phyloP scores from a whole-genome alignment of 1,140 invertebrate species.

The Drosophila lacteicornis region DNA sequence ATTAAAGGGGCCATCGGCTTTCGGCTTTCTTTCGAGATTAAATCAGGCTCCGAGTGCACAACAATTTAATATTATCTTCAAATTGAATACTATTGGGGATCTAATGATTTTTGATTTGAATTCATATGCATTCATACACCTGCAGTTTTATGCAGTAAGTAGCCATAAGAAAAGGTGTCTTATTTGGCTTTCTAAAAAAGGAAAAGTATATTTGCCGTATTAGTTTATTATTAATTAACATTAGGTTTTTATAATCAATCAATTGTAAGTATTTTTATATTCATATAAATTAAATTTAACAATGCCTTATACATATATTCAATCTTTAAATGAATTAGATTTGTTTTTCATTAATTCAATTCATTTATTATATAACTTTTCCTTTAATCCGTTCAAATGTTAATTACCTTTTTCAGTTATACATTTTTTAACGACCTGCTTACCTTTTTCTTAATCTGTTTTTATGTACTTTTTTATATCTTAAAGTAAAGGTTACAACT shows the following conservation, averaged over 20 bases:
- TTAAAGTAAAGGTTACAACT: background rate
- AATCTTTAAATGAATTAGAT: too few relatives aligned
- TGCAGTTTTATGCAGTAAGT: constrained; percentile 5
- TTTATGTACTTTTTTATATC: background rate
- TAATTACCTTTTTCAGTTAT: background rate
- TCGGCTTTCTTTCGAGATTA: constrained; percentile 7
- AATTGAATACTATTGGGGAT: constrained; percentile 14
- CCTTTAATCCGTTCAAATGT: too few relatives aligned
- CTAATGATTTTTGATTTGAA: background rate
- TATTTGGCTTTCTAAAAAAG: constrained; percentile 2
- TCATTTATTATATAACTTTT: background rate
- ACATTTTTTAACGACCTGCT: background rate
- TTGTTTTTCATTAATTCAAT: background rate
- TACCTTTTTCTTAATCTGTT: background rate
- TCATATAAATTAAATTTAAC: background rate
- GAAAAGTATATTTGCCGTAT: background rate
- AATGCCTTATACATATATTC: background rate
- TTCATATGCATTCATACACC: background rate
- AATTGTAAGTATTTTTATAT: background rate
- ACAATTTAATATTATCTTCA: constrained; percentile 15
- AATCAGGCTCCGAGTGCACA: background rate
- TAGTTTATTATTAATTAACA: background rate
- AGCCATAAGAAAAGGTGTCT: background rate
- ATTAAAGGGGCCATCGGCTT: constrained; percentile 6
- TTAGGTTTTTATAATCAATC: too few relatives aligned